A percentile compares a stretch with the other conserved stretches of the same genome.
These are phyloP conservation scores for Takifugu bimaculatus DNA, from an alignment of 2,113 vertebrate genomes.

Conservation along the genomic window DNA sequence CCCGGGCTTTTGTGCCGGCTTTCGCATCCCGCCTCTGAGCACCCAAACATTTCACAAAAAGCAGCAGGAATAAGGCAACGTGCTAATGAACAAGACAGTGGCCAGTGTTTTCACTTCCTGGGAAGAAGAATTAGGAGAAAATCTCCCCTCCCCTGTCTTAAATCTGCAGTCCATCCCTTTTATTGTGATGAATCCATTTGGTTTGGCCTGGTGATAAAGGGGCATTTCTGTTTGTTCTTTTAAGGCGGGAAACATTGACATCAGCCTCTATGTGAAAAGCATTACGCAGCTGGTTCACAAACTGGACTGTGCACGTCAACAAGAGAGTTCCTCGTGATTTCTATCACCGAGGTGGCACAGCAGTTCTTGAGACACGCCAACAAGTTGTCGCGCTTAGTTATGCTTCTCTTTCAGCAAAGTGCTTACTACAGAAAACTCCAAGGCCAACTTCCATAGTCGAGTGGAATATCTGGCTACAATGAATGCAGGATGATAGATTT, in stretches of 20 bases:
- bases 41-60: slow-evolving; percentile 31
- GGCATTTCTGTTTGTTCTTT: slow-evolving; percentile 36
- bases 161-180: no score
- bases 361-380: slow-evolving; percentile 15
- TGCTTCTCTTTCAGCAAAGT: no score
- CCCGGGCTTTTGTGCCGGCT: slow-evolving; percentile 41
- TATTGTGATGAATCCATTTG: slow-evolving; percentile 34
- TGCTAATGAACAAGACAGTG: slow-evolving; percentile 60
- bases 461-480: no score
- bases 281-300: slow-evolving; percentile 53
- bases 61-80: slow-evolving; percentile 32
- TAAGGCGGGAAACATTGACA: slow-evolving; percentile 33
- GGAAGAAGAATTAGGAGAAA: slow-evolving; percentile 28
- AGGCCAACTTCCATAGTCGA: no score
- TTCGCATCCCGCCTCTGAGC: slow-evolving; percentile 18
- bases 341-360: slow-evolving; percentile 19
- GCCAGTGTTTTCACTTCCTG: slow-evolving; percentile 35
- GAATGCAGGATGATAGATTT: no score
- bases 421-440: no score
- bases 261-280: slow-evolving; percentile 44
- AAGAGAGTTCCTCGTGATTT: slow-evolving; percentile 42
- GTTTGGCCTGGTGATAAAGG: slow-evolving; percentile 50
- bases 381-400: slow-evolving; percentile 12
- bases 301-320: slow-evolving; percentile 59
- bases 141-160: slow-evolving; percentile 15